Conservation (phyloP, 2,888 invertebrate genomes). For the Dendrolimus houi region DNA sequence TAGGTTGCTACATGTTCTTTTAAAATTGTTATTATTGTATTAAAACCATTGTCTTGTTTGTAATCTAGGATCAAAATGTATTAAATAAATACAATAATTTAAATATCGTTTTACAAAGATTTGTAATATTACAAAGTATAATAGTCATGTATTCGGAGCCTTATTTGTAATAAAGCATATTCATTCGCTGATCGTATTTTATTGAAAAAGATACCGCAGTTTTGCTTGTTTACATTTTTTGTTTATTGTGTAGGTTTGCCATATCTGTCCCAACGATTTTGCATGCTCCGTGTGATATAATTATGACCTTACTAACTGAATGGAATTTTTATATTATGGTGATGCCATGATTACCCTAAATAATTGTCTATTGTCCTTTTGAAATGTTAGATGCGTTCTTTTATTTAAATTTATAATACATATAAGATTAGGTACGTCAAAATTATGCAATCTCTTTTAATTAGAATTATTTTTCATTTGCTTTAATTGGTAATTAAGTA, state of each 20-base stretch:
- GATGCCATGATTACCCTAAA: too few relatives aligned
- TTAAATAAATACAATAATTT: constrained; percentile 20
- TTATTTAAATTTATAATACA: too few relatives aligned
- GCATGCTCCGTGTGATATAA: constrained; percentile 22
- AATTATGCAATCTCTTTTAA: too few relatives aligned
- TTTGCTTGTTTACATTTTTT: constrained; percentile 42
- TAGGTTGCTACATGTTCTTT: neutral
- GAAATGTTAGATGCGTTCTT: too few relatives aligned
- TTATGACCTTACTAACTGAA: constrained; percentile 2
- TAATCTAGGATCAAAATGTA: constrained; percentile 23
- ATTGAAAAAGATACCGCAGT: constrained; percentile 43
- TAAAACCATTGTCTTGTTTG: constrained; percentile 24
- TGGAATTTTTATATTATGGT: too few relatives aligned
- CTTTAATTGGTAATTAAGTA: too few relatives aligned
- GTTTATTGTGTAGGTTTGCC: constrained; percentile 75
- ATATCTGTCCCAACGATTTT: constrained; percentile 47
- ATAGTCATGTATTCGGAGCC: constrained; percentile 57
- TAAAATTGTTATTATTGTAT: constrained; percentile 25
- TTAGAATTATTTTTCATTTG: too few relatives aligned
- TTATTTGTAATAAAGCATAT: constrained; percentile 72
- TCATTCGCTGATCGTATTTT: constrained; percentile 64
- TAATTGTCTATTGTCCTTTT: too few relatives aligned
- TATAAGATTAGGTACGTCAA: too few relatives aligned
- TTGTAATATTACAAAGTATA: constrained; percentile 48
- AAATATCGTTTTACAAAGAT: constrained; percentile 40